These are phyloP conservation scores for Ammospiza nelsoni DNA, from an alignment of 2,113 vertebrate species.

Conservation along the genomic window DNA sequence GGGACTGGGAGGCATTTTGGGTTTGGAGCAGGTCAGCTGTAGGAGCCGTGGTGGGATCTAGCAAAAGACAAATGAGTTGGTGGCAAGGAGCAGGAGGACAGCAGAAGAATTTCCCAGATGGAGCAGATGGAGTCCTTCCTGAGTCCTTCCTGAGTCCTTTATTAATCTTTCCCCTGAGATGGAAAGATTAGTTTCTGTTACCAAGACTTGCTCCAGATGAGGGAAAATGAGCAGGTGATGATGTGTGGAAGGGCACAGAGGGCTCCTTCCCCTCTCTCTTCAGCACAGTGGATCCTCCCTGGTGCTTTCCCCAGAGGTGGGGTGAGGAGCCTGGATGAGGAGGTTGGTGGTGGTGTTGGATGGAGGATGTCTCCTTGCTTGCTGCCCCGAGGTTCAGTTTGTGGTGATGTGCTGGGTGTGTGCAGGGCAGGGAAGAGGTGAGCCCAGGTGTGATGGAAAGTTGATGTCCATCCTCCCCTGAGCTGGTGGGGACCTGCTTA, in stretches of 20 bases:
- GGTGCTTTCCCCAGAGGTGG: not conserved
- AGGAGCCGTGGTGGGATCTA: not conserved
- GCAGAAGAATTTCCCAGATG: not conserved
- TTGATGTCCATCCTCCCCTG: not conserved
- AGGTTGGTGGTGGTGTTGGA: not conserved
- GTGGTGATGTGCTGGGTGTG: not conserved
- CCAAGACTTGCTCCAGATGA: not conserved
- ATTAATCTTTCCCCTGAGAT: not conserved
- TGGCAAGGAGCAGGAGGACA: not conserved
- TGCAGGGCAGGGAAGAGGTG: not conserved
- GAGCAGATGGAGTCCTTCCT: not conserved
- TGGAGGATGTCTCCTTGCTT: not conserved
- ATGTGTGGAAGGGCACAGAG: not conserved
- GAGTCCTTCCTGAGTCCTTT: not conserved
- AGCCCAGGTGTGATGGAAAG: not conserved
- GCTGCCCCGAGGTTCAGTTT: not conserved
- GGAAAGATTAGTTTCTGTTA: not conserved
- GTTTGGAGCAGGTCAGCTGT: not conserved
- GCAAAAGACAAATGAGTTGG: not conserved
- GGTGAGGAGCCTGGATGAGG: not conserved
- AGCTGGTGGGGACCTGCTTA: rapidly evolving
- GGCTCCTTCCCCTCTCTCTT: not conserved
- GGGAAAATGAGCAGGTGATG: not conserved
- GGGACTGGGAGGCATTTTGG: not conserved
- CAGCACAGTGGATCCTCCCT: not conserved